Conservation (phyloP, 2,113 vertebrate genomes). For the Origma solitaria region DNA sequence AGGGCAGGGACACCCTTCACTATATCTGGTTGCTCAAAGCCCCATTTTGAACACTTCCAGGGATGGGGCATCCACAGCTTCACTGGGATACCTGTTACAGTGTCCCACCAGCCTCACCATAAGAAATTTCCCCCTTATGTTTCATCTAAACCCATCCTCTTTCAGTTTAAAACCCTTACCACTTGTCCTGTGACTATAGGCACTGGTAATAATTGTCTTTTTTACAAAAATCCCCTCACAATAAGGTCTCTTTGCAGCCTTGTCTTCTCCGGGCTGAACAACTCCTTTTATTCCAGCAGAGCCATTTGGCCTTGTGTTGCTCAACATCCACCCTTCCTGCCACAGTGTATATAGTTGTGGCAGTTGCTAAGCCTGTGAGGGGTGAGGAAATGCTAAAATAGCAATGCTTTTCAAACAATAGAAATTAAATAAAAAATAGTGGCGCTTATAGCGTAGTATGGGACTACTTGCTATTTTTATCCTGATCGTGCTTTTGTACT, state of each 20-base stretch:
- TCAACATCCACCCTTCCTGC: slow-evolving; percentile 14
- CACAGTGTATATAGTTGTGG: not conserved
- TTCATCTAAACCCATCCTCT: not conserved
- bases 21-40: not conserved
- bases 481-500: not conserved
- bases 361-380: not conserved
- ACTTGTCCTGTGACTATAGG: not conserved
- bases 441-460: not conserved
- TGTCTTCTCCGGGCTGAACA: not conserved
- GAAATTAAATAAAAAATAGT: not conserved
- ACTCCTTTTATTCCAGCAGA: not conserved
- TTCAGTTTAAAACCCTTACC: not conserved
- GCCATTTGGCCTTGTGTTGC: not conserved
- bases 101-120: not conserved
- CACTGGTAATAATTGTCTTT: not conserved
- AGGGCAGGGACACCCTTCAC: no score
- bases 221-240: not conserved
- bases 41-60: not conserved
- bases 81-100: not conserved
- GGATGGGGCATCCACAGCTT: not conserved
- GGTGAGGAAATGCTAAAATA: slow-evolving; percentile 48
- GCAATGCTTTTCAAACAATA: not conserved
- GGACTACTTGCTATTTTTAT: not conserved
- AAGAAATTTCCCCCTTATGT: not conserved
- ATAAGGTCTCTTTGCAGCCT: not conserved